These are phyloP conservation scores for Ophioderma brevispina DNA, from an alignment of 35 echinoderm and acorn worm genomes.

Conservation along the genomic window DNA sequence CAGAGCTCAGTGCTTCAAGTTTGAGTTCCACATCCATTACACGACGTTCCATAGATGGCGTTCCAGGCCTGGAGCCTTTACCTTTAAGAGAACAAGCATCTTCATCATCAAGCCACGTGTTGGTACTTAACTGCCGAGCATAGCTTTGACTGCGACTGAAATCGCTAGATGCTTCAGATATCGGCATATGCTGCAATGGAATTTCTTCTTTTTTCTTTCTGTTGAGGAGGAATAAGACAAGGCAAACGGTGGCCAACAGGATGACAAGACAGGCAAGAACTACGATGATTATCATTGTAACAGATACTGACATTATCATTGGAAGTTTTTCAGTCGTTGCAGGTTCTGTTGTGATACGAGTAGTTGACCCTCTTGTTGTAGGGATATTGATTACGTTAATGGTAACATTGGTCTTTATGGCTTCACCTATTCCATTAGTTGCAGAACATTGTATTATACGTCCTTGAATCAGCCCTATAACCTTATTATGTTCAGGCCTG, in stretches of 20 bases:
- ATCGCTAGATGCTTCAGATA: background rate
- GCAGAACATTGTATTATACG: background rate
- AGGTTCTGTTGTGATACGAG: background rate
- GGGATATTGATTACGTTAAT: background rate
- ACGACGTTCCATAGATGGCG: background rate
- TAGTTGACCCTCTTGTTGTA: background rate
- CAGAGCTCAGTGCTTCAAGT: background rate
- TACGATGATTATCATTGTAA: conserved; percentile 7
- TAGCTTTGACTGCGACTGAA: background rate
- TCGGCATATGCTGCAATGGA: background rate
- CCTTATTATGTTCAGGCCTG: background rate
- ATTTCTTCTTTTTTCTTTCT: conserved; percentile 6
- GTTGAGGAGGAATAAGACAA: conserved; percentile 1
- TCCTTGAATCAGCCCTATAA: background rate
- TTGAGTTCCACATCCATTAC: background rate
- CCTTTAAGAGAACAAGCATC: background rate
- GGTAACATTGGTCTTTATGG: background rate
- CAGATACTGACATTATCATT: background rate
- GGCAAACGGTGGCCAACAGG: background rate
- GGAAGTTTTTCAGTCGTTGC: background rate
- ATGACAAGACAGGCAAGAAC: background rate
- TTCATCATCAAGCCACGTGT: background rate
- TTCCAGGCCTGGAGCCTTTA: background rate
- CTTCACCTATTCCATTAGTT: background rate
- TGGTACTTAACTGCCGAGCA: background rate